A percentile compares a stretch with the other conserved stretches of the same genome.
Conservation (phyloP, 2,888 invertebrate genomes). For the Encarsia formosa region DNA sequence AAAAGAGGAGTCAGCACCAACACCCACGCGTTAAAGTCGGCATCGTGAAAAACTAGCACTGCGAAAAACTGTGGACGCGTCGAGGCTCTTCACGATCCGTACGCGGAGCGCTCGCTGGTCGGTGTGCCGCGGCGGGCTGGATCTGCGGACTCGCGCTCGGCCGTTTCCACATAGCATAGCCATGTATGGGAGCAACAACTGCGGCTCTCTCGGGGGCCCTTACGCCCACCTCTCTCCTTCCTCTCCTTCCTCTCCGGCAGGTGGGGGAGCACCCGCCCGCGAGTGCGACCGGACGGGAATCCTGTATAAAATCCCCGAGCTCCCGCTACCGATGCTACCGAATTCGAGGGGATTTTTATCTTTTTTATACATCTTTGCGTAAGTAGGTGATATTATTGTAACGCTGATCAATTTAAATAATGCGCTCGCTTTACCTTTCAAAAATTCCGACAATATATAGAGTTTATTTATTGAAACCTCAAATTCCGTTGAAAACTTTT, state of each 20-base stretch:
- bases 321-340: too few species aligned
- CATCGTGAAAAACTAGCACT: too few species aligned
- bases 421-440: too few species aligned
- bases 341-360: too few species aligned
- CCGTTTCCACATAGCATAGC: constrained; percentile 50
- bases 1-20: background rate
- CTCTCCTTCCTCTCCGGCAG: background rate
- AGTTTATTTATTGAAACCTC: too few species aligned
- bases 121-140: constrained; percentile 34
- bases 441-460: too few species aligned
- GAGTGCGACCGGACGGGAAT: too few species aligned
- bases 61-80: background rate
- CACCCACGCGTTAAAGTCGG: background rate
- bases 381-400: too few species aligned
- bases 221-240: constrained; percentile 37
- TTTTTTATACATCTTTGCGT: too few species aligned
- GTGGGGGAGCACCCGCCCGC: background rate
- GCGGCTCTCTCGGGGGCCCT: constrained; percentile 42
- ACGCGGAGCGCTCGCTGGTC: background rate
- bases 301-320: too few species aligned
- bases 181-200: constrained; percentile 48
- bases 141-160: constrained; percentile 40
- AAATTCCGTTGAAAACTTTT: too few species aligned
- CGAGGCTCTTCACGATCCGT: background rate
- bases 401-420: too few species aligned